phyloP scores from a whole-genome alignment of 2,888 invertebrate genomes.

The Rutpela maculata region DNA sequence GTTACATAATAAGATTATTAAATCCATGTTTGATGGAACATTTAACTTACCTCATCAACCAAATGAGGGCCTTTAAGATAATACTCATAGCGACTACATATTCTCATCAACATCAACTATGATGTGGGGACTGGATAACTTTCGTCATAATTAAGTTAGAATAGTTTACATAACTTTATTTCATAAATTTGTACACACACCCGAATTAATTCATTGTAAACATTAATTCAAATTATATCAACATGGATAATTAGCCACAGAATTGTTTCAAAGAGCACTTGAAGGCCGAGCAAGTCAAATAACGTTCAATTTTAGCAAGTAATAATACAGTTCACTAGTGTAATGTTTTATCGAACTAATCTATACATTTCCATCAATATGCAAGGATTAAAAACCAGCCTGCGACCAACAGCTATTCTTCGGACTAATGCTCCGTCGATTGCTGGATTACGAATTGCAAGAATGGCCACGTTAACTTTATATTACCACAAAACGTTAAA shows the following conservation, averaged over 20 bases:
- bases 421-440: no score
- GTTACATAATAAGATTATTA: conserved; percentile 37
- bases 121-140: neutral
- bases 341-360: no score
- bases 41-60: conserved; percentile 37
- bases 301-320: neutral
- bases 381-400: no score
- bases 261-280: neutral
- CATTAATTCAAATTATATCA: neutral
- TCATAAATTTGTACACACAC: conserved; percentile 17
- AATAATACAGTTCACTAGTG: no score
- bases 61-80: conserved; percentile 39
- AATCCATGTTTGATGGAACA: conserved; percentile 41
- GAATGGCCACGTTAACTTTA: no score
- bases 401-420: no score
- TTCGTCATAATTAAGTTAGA: conserved; percentile 20
- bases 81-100: conserved; percentile 30
- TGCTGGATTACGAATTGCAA: no score
- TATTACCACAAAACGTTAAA: no score
- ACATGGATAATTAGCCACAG: neutral
- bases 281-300: neutral
- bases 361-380: no score
- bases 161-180: conserved; percentile 35
- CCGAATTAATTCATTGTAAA: conserved; percentile 7
- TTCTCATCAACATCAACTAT: conserved; percentile 24